Percentiles rank a stretch among this genome's conserved stretches.
phyloP scores from a whole-genome alignment of 2,888 invertebrate genomes.

The Caenorhabditis sulstoni region DNA sequence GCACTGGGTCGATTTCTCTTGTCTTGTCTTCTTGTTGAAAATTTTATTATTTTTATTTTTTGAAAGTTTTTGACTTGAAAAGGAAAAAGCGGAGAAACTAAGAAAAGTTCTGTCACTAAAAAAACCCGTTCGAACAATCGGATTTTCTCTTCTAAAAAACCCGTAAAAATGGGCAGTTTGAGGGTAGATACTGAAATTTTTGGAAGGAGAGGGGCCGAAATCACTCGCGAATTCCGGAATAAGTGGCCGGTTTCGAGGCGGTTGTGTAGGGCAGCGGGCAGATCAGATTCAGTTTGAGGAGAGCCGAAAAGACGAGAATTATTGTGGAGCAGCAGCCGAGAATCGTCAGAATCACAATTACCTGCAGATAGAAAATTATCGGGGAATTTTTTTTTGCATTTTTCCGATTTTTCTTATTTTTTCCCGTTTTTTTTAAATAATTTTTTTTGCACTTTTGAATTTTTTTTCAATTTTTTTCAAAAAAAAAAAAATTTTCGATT shows the following conservation, averaged over 20 bases:
- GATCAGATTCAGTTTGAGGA: slow-evolving; percentile 62
- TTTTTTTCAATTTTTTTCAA: background rate
- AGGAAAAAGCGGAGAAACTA: too few species aligned
- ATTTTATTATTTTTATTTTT: too few species aligned
- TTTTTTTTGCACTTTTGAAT: too few species aligned
- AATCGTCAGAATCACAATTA: slow-evolving; percentile 60
- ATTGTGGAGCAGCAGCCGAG: slow-evolving; percentile 55
- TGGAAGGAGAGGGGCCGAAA: slow-evolving; percentile 8
- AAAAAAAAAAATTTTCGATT: too few species aligned
- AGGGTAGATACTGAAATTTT: background rate
- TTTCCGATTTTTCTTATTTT: background rate
- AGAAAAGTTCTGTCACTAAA: too few species aligned
- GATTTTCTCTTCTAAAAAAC: background rate
- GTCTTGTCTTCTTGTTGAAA: too few species aligned
- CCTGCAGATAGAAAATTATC: slow-evolving; percentile 41
- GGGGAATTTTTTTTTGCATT: background rate
- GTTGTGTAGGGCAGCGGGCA: slow-evolving; percentile 40
- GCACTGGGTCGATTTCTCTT: too few species aligned
- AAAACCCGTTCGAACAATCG: slow-evolving; percentile 24
- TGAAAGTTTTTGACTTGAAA: too few species aligned
- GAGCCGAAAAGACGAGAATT: slow-evolving; percentile 55
- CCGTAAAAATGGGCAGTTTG: background rate
- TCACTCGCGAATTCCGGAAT: slow-evolving; percentile 34
- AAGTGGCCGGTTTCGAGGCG: slow-evolving; percentile 25
- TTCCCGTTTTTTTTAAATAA: too few species aligned